Base-by-base conservation (phyloP, 2,888 invertebrate genomes). In the Drosophila kambysellisi region DNA sequence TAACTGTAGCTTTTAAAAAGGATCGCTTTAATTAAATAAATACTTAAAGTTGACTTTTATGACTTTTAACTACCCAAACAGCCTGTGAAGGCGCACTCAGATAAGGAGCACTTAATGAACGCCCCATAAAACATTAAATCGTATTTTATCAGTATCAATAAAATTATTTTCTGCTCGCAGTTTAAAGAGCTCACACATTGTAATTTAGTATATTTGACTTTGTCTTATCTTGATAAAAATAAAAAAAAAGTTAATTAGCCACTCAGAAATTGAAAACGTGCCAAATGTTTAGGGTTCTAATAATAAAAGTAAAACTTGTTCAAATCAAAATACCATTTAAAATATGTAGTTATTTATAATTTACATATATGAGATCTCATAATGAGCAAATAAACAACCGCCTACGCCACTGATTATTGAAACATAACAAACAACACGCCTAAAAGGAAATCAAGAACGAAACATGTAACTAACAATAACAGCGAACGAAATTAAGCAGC, bases 121-220 rank as follows among this genome's bases (percentile, higher is more conserved):
- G 70, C 71, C 76, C 79, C 73, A 72, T 86, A 72, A 85, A 79
- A 75, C 74, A 79, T 72, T 51, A 0, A 56, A 70, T 32, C 54
- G 52, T n/a, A 66, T 66, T 86, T 86, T 87, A 87, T 87, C 87
- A 83, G 79, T 76, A 86, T 58, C 56, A 86, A 75, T 73, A 66
- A 60, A 73, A 56, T 63, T 35, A 56, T 48, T 35, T 43, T 30
- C 37, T 65, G 57, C 71, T 70, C 39, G 30, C 67, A 70, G 20
- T 73, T 52, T 59, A 70, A 62, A 78, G 67, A 70, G 67, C 59
- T 48, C 53, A 51, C n/a, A 58, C 37, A 77, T 30, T 57, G 33
- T 41, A 63, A 15, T 46, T 46, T 35, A 48, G n/a, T 64, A 67
- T 50, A 64, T 52, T 76, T 29, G 35, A 9, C 33, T 54, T 39